Conservation (phyloP, 2,113 vertebrate genomes). For the Mobula hypostoma region DNA sequence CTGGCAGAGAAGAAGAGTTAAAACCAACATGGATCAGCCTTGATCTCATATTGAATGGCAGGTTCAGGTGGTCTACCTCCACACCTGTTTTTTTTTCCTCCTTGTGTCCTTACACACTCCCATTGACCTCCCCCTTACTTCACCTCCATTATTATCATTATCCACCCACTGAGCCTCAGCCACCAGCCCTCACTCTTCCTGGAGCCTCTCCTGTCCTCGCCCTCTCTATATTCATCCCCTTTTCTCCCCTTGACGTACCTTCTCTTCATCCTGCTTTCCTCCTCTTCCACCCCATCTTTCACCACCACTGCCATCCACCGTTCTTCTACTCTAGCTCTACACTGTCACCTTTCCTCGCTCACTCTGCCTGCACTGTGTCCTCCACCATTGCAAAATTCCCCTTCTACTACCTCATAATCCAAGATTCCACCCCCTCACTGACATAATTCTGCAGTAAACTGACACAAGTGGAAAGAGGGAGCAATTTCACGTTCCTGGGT, state of each 20-base stretch:
- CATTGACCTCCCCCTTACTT: not conserved
- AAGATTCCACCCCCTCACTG: not conserved
- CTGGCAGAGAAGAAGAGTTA: too few relatives aligned
- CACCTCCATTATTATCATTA: not conserved
- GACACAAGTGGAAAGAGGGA: not conserved
- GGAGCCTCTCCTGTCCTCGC: not conserved
- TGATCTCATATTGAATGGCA: not conserved
- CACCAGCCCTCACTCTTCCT: not conserved
- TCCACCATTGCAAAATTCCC: not conserved
- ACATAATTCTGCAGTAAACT: not conserved
- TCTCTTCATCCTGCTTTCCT: not conserved
- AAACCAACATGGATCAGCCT: not conserved
- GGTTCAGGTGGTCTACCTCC: not conserved
- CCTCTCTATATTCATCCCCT: not conserved
- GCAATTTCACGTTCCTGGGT: too few relatives aligned
- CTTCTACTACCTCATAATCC: not conserved
- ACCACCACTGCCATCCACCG: not conserved
- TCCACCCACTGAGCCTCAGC: too few relatives aligned
- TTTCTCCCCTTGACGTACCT: fast-evolving
- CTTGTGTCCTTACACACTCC: not conserved
- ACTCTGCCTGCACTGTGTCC: not conserved
- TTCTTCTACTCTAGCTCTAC: not conserved
- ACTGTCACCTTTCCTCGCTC: not conserved
- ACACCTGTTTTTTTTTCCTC: not conserved
- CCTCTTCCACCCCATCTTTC: not conserved